A percentile compares a stretch with the other conserved stretches of the same genome.
Evolutionary conservation across 2,113 vertebrate genomes (phyloP).

Genomic region (Paracanthobrama guichenoti): DNA sequence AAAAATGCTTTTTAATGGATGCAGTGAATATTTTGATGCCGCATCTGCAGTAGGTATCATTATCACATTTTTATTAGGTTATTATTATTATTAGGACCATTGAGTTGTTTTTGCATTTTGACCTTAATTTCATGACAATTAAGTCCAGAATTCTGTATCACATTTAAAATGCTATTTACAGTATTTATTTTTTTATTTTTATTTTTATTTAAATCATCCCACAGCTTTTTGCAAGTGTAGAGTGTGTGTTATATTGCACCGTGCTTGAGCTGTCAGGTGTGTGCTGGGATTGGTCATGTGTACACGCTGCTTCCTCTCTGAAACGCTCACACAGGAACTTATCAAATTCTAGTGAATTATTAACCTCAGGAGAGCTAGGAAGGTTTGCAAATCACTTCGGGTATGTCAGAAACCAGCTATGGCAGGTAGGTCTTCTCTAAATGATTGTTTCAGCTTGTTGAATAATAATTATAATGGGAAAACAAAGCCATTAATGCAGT

Average conservation of each 20-base stretch:
- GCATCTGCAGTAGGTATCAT: slow-evolving; percentile 6
- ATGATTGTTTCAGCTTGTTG: background rate
- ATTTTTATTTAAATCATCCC: background rate
- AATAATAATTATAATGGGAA: background rate
- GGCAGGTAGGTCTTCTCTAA: slow-evolving; percentile 66
- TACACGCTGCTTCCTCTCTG: slow-evolving; percentile 41
- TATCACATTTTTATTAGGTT: background rate
- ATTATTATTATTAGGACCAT: background rate
- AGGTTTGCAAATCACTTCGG: slow-evolving; percentile 68
- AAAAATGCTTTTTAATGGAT: background rate
- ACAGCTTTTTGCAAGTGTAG: background rate
- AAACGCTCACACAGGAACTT: slow-evolving; percentile 62
- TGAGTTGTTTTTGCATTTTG: background rate
- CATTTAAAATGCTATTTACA: background rate
- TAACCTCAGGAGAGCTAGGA: slow-evolving; percentile 59
- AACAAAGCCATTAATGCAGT: background rate
- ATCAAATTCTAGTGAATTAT: slow-evolving; percentile 73
- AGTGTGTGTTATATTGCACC: background rate
- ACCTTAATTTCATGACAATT: background rate
- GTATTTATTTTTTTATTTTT: background rate
- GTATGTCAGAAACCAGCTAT: slow-evolving; percentile 63
- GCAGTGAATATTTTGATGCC: slow-evolving; percentile 6
- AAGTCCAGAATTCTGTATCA: background rate
- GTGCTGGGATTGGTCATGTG: slow-evolving; percentile 36
- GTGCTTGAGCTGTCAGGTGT: background rate